Evolutionary conservation across 2,797 vertebrate species (phyloP).

Genomic region (Neopelma chrysocephalum): DNA sequence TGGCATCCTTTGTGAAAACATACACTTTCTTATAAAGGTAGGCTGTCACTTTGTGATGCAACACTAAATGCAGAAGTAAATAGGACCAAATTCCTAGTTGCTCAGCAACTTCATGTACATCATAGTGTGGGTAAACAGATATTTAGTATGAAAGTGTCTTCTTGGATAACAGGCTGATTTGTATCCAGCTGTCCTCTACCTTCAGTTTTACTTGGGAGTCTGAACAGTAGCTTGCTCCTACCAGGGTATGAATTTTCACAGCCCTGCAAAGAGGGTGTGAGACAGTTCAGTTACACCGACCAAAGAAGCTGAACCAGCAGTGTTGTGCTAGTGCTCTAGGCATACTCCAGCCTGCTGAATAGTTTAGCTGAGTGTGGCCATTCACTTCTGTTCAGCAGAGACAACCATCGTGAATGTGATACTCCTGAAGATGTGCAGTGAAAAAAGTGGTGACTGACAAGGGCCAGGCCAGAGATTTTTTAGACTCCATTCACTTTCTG

Average conservation of each 20-base stretch:
- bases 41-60: neutral
- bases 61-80: neutral
- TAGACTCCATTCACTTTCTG: fast-evolving
- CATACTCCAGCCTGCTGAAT: fast-evolving
- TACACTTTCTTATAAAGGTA: neutral
- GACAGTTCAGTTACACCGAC: fast-evolving
- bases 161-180: neutral
- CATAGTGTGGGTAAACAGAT: neutral
- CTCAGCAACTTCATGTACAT: neutral
- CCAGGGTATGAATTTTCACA: neutral
- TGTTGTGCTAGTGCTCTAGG: fast-evolving
- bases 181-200: neutral
- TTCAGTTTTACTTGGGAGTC: neutral
- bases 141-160: neutral
- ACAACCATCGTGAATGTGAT: fast-evolving
- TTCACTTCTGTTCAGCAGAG: neutral
- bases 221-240: neutral
- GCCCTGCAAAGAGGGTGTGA: no score
- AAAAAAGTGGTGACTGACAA: neutral
- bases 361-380: fast-evolving
- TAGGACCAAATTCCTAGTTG: neutral
- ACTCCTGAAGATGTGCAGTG: fast-evolving
- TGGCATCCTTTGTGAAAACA: neutral
- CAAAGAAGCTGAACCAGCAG: neutral
- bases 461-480: neutral